Base-by-base conservation (phyloP, 2,888 invertebrate species). In the Melolontha melolontha region DNA sequence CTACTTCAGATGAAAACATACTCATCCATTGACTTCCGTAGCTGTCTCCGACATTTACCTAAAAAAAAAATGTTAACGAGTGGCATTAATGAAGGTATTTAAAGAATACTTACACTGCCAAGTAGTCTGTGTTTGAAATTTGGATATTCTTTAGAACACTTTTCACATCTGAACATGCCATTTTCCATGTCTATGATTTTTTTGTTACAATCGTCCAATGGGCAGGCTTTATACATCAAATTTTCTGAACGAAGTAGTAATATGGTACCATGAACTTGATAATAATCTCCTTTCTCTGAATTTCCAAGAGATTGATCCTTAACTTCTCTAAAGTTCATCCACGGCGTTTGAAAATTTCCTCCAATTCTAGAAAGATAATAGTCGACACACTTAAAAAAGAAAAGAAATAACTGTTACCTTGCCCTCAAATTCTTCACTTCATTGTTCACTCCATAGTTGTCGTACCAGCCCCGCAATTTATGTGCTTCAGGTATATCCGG, bases 161-260 rank as follows among this genome's bases (percentile, higher is more conserved):
- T 98, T 82, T 98, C 98, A 83, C 99, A 99, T 63, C 96, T 87
- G 83, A 90, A 98, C 79, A 91, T 87, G 0, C 95, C 95, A 78
- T 95, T 95, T 72, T 92, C 91, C 78, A 92, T 89, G 81, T 98
- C 97, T 7, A 95, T 85, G 0, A 98, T 86, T 83, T 99, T 99
- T 84, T 99, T 99, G 81, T 97, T 97, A 83, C 99, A 99, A 62
- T 90, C 90, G 1, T 92, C 89, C 57, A 89, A 87, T 0, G 97
- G 93, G 75, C 99, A 99, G 0, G 98, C 93, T 84, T 93, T 93
- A 84, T 99, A 99, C 64, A 96, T 84, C 2, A 92, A 89, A 81
- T 95, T 97, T 70, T 96, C 95, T 7, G 90, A 86, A 77, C 91
- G 91, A 14, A 96, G 86, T 78, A 93, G 87, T 51, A 92, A 89